Evolutionary conservation across 2,113 vertebrate species (phyloP).

Genomic region (Hystrix brachyura): DNA sequence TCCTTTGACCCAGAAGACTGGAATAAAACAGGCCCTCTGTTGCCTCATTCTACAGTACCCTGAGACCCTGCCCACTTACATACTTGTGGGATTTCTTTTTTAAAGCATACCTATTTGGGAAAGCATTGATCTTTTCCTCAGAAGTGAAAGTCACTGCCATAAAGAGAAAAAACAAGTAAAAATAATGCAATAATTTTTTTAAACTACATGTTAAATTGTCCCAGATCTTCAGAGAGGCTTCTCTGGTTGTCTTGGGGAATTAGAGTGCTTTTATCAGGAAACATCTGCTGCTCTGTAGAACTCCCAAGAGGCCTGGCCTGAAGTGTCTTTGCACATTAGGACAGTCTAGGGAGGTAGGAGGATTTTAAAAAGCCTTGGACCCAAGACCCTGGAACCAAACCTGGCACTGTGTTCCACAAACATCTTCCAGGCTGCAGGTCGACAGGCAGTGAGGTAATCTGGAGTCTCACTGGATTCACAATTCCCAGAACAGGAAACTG

Average conservation of each 20-base stretch:
- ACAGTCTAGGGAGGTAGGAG: background rate
- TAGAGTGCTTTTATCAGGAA: background rate
- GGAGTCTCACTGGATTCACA: background rate
- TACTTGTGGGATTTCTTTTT: background rate
- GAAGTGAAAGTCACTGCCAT: conserved; percentile 27
- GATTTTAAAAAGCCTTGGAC: conserved; percentile 11
- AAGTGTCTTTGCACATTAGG: background rate
- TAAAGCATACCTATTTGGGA: background rate
- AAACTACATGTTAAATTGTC: background rate
- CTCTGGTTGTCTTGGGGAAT: background rate
- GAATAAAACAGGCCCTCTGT: background rate
- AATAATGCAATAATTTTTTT: background rate
- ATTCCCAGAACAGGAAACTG: background rate
- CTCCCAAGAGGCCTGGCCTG: background rate
- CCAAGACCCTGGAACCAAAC: background rate
- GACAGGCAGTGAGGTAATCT: background rate
- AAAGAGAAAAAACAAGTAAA: background rate
- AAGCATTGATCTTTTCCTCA: conserved; percentile 15
- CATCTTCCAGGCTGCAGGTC: background rate
- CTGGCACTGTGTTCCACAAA: background rate
- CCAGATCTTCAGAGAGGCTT: background rate
- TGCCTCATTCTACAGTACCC: background rate
- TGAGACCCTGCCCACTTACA: background rate
- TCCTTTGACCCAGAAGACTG: background rate
- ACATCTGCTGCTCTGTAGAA: background rate